Base-by-base conservation (phyloP, 2,797 vertebrate genomes). In the Falco peregrinus region DNA sequence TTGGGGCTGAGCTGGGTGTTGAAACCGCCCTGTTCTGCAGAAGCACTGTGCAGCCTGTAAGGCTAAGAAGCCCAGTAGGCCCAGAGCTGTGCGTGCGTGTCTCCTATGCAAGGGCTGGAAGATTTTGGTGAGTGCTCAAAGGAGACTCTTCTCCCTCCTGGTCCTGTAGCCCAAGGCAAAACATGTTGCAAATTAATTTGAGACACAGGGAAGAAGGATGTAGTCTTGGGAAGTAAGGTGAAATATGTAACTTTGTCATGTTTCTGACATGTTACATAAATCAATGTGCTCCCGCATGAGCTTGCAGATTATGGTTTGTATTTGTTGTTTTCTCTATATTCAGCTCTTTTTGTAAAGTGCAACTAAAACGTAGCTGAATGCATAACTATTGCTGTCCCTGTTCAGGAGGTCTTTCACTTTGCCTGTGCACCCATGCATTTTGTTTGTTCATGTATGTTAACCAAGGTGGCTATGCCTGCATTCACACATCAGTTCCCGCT, bases 401-500 rank as follows among this genome's bases (percentile, higher is more conserved):
- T 41, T 75, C 7, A 2, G 25, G 10, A 10, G 3, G n/a, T 24
- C n/a, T 70, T 87, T 35, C 7, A 5, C 37, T 47, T 57, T 41
- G 4, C 11, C 16, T 13, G 3, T 17, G 24, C 31, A 2, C 69
- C 91, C 33, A 13, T n/a, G 22, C 28, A 3, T 57, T 37, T 37
- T 51, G 31, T 61, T 61, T 75, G 37, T 64, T 76, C 15, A 0
- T 9, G 2, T 13, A 18, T 5, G 13, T 60, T 37, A 50, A 17
- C 28, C 29, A 29, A 0, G 0, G 1, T 8, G 25, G 9, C 41
- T 80, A 2, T 26, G 14, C 5, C 73, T 41, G 18, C 37, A 7
- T 17, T 14, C 12, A 13, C 9, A 1, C 6, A 0, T 21, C 1
- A 0, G 16, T 17, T 75, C 41, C 56, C 1, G 1, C 63, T 76